Base-by-base conservation (phyloP, 2,888 invertebrate species). In the Meganola albula region DNA sequence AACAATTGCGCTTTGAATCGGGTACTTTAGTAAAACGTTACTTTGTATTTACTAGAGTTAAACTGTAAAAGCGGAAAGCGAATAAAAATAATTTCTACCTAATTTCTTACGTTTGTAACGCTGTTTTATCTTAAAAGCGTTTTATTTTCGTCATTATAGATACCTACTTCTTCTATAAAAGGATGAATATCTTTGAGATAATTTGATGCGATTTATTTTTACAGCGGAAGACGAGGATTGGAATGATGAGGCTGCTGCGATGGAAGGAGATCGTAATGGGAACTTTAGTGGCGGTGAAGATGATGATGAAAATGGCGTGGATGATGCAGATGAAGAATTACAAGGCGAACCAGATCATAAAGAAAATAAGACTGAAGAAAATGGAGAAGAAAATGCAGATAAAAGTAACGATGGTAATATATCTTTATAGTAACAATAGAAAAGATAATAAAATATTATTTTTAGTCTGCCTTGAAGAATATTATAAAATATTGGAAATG, bases 141-240 rank as follows among this genome's bases (percentile, higher is more conserved):
- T n/a, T n/a, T n/a, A n/a, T n/a, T n/a, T n/a, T n/a, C n/a, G n/a
- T n/a, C n/a, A n/a, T n/a, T n/a, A n/a, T n/a, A n/a, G n/a, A n/a
- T n/a, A n/a, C n/a, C n/a, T n/a, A n/a, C n/a, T n/a, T n/a, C n/a
- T n/a, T n/a, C n/a, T n/a, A n/a, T n/a, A n/a, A n/a, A n/a, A n/a
- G n/a, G n/a, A n/a, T n/a, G n/a, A n/a, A n/a, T n/a, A n/a, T n/a
- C n/a, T n/a, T n/a, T n/a, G n/a, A n/a, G n/a, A n/a, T n/a, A n/a
- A n/a, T n/a, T n/a, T n/a, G n/a, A n/a, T n/a, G n/a, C n/a, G n/a
- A n/a, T n/a, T n/a, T n/a, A n/a, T n/a, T n/a, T n/a, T n/a, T 55
- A 11, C 56, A 83, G 82, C 78, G 28, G 85, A 80, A 42, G 86
- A 85, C 46, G 85, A 85, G 26, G 84, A 78, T 43, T 84, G 82